Evolutionary conservation across 2,888 invertebrate genomes (phyloP).

Genomic region (Zele albiditarsus): DNA sequence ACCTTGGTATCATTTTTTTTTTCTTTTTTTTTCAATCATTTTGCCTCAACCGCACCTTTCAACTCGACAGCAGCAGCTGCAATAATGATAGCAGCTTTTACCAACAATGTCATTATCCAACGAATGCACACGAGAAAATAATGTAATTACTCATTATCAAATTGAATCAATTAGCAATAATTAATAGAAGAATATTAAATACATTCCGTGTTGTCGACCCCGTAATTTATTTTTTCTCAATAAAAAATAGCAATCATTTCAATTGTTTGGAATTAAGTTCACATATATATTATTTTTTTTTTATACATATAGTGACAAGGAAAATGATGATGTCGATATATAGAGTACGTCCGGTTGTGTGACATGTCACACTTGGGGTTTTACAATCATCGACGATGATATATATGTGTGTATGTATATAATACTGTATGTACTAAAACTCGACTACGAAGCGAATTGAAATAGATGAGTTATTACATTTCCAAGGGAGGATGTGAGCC

Average conservation of each 20-base stretch:
- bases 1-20: conserved; percentile 22
- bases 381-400: background rate
- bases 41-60: conserved; percentile 24
- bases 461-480: conserved; percentile 54
- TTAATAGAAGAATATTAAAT: too few relatives aligned
- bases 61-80: background rate
- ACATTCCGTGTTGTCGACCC: too few relatives aligned
- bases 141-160: background rate
- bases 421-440: background rate
- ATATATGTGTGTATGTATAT: conserved; percentile 1
- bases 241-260: background rate
- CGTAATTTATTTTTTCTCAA: background rate
- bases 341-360: conserved; percentile 13
- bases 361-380: conserved; percentile 8
- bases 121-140: background rate
- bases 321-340: conserved; percentile 7
- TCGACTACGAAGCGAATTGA: conserved; percentile 49
- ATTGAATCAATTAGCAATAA: too few relatives aligned
- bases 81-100: background rate
- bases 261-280: background rate
- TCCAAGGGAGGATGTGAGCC: conserved; percentile 43
- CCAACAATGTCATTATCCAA: background rate
- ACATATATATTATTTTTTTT: background rate
- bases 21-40: background rate
- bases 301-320: conserved; percentile 1